Evolutionary conservation across 2,797 vertebrate species (phyloP), one percentile per base, ranked within the genome.

Genomic region (Sebastiscus tertius): DNA sequence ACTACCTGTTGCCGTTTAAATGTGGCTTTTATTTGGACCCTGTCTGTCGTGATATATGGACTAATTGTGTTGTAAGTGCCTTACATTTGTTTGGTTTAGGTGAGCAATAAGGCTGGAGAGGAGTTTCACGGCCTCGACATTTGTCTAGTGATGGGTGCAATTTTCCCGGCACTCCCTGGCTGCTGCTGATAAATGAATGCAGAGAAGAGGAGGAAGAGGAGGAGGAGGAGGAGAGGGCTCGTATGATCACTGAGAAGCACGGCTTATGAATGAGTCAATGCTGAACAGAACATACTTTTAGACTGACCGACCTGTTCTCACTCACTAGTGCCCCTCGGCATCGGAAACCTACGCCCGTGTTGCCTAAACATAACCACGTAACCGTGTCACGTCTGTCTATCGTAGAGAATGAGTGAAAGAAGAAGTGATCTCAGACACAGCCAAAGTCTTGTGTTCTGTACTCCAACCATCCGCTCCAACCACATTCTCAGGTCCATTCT

Each of bases 81-180:
- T 27, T 29, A 67, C 80, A 75, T 89, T 86, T 88, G 81, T 85
- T 90, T 82, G 80, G 70, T 90, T 84, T 61, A 68, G 79, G 61
- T 75, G 75, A 80, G 75, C 75, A 86, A 91, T 77, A 77, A 72
- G 42, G 56, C 60, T 46, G 73, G 36, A 83, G 81, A 79, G 75
- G 67, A 66, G 68, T 58, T 66, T 77, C 75, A 73, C 26, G 65
- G 75, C 80, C 65, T 74, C 60, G 16, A 39, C 80, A 85, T 89
- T 87, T 83, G 75, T 88, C 78, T 77, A 29, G 66, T 71, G 66
- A 69, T 63, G 80, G 68, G 63, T 52, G 34, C 56, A 81, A 83
- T 88, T 84, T 42, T 79, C 65, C 79, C 31, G 22, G 66, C 54
- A n/a, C 58, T 68, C 76, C 77, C 76, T 80, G 72, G 34, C 69